Evolutionary conservation across 2,888 invertebrate species (phyloP).

Genomic region (Polyommatus iphigenia): DNA sequence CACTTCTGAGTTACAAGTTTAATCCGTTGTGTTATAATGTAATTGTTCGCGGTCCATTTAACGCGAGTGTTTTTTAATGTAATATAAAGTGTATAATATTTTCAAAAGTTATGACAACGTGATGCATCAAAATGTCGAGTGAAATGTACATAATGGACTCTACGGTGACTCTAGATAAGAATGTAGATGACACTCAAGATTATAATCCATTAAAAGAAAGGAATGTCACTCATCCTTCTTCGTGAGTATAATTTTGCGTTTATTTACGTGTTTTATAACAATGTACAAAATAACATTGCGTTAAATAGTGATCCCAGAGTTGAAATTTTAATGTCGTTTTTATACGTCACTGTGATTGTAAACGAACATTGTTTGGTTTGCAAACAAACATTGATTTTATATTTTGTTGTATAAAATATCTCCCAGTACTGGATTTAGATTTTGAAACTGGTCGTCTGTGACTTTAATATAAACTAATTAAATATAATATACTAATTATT

Average conservation of each 20-base stretch:
- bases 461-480: no score
- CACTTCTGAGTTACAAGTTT: background rate
- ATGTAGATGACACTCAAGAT: background rate
- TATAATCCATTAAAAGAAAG: slow-evolving; percentile 21
- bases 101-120: background rate
- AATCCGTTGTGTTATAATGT: background rate
- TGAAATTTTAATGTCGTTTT: no score
- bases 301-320: no score
- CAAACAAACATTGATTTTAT: no score
- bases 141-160: slow-evolving; percentile 8
- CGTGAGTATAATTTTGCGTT: background rate
- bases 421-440: no score
- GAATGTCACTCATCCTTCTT: slow-evolving; percentile 8
- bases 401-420: no score
- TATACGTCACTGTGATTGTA: no score
- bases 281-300: no score
- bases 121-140: background rate
- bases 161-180: slow-evolving; percentile 14
- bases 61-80: no score
- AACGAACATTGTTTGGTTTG: no score
- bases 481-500: no score
- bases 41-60: background rate
- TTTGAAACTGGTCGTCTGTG: no score
- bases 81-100: background rate
- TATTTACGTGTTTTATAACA: background rate